Percentiles rank a stretch among this genome's conserved stretches.
Evolutionary conservation across 2,113 vertebrate species (phyloP).

Genomic region (Vicugna pacos): DNA sequence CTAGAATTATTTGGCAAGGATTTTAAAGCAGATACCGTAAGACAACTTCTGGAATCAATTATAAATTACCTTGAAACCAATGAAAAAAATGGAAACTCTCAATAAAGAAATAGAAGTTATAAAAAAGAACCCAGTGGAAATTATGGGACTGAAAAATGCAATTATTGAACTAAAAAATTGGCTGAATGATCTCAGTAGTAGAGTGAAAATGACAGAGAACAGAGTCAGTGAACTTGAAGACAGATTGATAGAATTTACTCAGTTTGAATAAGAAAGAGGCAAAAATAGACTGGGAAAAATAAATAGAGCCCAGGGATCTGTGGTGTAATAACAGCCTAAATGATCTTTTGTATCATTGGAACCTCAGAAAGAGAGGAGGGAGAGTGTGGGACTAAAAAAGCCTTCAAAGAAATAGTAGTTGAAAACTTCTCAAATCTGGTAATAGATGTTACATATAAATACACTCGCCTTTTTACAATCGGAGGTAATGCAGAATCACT

Average conservation of each 20-base stretch:
- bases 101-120: neutral
- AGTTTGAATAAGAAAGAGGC: neutral
- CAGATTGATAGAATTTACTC: neutral
- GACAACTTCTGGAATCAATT: neutral
- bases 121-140: neutral
- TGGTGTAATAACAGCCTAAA: neutral
- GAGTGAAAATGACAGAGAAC: neutral
- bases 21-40: neutral
- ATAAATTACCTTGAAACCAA: neutral
- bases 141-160: neutral
- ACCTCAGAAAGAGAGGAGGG: neutral
- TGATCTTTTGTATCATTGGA: neutral
- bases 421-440: neutral
- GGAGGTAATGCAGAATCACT: neutral
- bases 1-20: neutral
- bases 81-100: neutral
- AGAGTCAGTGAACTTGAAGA: neutral
- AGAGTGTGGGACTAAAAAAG: neutral
- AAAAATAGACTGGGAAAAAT: neutral
- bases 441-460: neutral
- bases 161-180: neutral
- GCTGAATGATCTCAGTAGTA: neutral
- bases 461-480: too few species aligned
- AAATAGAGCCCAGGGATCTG: neutral
- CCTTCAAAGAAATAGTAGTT: neutral